Percentiles rank a stretch among this genome's conserved stretches.
These are phyloP conservation scores for Heterochromis multidens DNA, from an alignment of 2,113 vertebrate genomes.

Conservation along the genomic window DNA sequence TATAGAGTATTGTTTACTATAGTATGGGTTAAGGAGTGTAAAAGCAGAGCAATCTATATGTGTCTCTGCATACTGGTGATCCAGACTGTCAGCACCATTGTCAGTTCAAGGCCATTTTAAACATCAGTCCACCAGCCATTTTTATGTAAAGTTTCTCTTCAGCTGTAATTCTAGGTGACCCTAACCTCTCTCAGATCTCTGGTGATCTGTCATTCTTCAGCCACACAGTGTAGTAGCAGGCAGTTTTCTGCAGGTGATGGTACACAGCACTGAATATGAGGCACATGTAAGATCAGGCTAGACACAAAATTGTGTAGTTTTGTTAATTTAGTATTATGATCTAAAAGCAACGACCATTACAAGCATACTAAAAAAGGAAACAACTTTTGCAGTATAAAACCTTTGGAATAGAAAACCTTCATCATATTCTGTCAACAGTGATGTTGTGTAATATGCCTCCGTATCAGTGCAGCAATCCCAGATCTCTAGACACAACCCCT, in stretches of 20 bases:
- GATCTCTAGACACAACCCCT: slow-evolving; percentile 5
- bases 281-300: background rate
- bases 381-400: background rate
- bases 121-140: background rate
- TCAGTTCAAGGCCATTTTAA: background rate
- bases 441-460: slow-evolving; percentile 41
- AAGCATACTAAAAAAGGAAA: background rate
- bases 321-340: background rate
- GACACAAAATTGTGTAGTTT: background rate
- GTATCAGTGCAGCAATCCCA: slow-evolving; percentile 34
- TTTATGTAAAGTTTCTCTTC: background rate
- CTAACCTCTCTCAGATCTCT: background rate
- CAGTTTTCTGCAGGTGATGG: background rate
- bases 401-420: slow-evolving; percentile 24
- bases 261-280: background rate
- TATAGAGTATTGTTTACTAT: background rate
- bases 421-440: slow-evolving; percentile 33
- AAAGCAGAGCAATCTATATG: background rate
- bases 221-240: background rate
- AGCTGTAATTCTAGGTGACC: background rate
- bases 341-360: background rate
- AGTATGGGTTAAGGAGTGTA: background rate
- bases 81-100: background rate
- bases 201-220: slow-evolving; percentile 9
- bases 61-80: background rate